Conservation (phyloP, 2,888 invertebrate species). For the Tinea semifulvella region DNA sequence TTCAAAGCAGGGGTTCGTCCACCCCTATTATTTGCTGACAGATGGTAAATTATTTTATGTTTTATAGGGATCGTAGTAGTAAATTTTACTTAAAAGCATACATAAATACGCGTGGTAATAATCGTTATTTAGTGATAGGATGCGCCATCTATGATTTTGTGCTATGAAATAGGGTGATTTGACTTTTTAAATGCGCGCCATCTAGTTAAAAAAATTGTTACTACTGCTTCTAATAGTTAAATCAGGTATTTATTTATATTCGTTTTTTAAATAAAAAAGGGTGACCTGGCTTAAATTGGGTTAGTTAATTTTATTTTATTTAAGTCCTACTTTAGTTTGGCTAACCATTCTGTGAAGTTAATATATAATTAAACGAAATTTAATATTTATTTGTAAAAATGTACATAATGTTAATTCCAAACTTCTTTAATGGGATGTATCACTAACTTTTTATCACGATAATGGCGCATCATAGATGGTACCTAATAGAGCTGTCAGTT, state of each 20-base stretch:
- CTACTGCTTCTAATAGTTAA: background rate
- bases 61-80: background rate
- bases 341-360: too few species aligned
- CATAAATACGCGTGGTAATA: background rate
- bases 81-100: slow-evolving; percentile 1
- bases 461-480: too few species aligned
- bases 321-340: too few species aligned
- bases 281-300: too few species aligned
- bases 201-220: background rate
- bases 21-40: background rate
- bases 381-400: too few species aligned
- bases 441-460: too few species aligned
- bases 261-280: background rate
- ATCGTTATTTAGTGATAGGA: too few species aligned
- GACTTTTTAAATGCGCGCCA: background rate
- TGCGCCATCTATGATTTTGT: slow-evolving; percentile 8
- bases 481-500: too few species aligned
- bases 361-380: too few species aligned
- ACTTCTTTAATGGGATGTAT: too few species aligned
- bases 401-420: too few species aligned
- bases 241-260: background rate
- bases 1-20: background rate
- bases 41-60: background rate
- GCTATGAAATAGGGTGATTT: background rate
- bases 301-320: too few species aligned